These are phyloP conservation scores for Mobula hypostoma DNA, from an alignment of 2,113 vertebrate species.

Conservation along the genomic window DNA sequence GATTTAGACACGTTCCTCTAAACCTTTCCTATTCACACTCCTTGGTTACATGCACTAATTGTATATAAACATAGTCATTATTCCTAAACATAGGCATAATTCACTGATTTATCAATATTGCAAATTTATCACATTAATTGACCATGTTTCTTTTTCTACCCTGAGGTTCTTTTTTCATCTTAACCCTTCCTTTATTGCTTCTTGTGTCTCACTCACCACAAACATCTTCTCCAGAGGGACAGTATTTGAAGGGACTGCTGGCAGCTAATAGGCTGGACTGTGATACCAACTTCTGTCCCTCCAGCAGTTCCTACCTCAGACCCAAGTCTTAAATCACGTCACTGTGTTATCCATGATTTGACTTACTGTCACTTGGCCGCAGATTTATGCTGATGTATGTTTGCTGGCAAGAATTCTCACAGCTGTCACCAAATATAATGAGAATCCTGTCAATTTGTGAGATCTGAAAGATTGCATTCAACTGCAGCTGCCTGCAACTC, in stretches of 20 bases:
- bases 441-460: not conserved
- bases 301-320: not conserved
- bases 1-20: too few species aligned
- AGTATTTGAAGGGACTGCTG: not conserved
- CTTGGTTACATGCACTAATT: too few species aligned
- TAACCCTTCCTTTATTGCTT: not conserved
- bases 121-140: too few species aligned
- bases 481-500: not conserved
- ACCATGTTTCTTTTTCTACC: not conserved
- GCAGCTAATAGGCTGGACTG: not conserved
- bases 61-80: too few species aligned
- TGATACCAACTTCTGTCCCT: not conserved
- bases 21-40: too few species aligned
- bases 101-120: too few species aligned
- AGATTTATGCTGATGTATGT: not conserved
- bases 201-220: not conserved
- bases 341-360: not conserved
- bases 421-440: not conserved
- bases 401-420: not conserved
- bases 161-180: not conserved
- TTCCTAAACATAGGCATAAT: too few species aligned
- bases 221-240: not conserved
- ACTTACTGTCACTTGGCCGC: not conserved
- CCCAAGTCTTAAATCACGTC: not conserved
- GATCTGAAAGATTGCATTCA: not conserved